phyloP scores from a whole-genome alignment of 1,140 invertebrate genomes.

The Copidosoma floridanum region DNA sequence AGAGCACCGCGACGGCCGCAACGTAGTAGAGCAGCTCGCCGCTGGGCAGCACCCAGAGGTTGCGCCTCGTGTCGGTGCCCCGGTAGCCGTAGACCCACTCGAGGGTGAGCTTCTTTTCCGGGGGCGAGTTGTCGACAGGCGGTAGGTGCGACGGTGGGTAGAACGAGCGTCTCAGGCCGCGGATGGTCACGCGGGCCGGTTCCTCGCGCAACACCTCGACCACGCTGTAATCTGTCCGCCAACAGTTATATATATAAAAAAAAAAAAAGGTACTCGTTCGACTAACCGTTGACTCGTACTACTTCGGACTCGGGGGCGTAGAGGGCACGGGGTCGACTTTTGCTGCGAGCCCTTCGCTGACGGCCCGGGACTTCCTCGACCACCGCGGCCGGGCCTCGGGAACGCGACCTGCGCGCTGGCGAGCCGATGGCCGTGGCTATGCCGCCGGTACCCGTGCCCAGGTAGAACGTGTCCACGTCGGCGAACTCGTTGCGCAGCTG shows the following conservation, averaged over 20 bases:
- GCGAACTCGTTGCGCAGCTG: conserved; percentile 88
- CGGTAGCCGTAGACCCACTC: conserved; percentile 96
- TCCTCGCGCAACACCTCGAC: conserved; percentile 81
- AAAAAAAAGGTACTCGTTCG: not conserved
- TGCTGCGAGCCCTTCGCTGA: conserved; percentile 70
- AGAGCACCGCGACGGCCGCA: conserved; percentile 87
- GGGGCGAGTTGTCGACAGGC: conserved; percentile 77
- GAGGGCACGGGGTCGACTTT: conserved; percentile 74
- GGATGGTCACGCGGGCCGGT: conserved; percentile 78
- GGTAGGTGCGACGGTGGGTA: conserved; percentile 83
- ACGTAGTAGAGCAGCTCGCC: conserved; percentile 93
- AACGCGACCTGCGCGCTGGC: conserved; percentile 68
- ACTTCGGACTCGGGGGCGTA: conserved; percentile 79
- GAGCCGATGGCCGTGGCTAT: conserved; percentile 58
- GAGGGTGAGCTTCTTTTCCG: conserved; percentile 81
- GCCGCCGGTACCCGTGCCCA: conserved; percentile 63
- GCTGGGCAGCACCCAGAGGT: conserved; percentile 87
- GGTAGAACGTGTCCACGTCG: conserved; percentile 86
- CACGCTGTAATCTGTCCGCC: conserved; percentile 77
- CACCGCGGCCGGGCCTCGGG: conserved; percentile 61
- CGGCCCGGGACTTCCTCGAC: conserved; percentile 60
- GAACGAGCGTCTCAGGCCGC: conserved; percentile 79
- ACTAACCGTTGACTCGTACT: conserved; percentile 67
- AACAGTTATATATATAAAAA: too few relatives aligned
- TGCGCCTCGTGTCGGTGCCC: conserved; percentile 81